Percentiles rank a stretch among this genome's conserved stretches.
Conservation (phyloP, 2,888 invertebrate species). For the Parthenolecanium corni region DNA sequence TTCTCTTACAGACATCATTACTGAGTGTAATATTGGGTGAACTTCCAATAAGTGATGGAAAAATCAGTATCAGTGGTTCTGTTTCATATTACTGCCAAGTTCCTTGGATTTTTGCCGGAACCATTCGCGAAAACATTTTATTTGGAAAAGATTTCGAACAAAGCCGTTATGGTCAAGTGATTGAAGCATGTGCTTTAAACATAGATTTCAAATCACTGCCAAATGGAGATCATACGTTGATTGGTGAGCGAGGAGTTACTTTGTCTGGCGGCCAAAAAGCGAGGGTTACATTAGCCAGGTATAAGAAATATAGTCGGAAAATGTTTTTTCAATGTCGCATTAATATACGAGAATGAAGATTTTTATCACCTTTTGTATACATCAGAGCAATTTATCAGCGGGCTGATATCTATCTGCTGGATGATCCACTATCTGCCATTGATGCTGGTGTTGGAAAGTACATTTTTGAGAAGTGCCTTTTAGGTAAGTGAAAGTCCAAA, state of each 20-base stretch:
- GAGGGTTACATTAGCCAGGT: slow-evolving; percentile 60
- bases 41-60: slow-evolving; percentile 44
- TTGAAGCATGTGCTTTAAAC: slow-evolving; percentile 48
- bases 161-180: slow-evolving; percentile 46
- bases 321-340: background rate
- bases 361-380: slow-evolving; percentile 14
- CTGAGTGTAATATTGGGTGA: slow-evolving; percentile 50
- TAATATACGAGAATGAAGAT: background rate
- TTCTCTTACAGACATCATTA: slow-evolving; percentile 40
- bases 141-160: slow-evolving; percentile 54
- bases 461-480: slow-evolving; percentile 45
- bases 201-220: slow-evolving; percentile 64
- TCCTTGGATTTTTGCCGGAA: slow-evolving; percentile 54
- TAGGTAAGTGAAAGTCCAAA: slow-evolving; percentile 30
- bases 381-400: slow-evolving; percentile 46
- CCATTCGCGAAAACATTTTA: slow-evolving; percentile 59
- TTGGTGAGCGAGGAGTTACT: slow-evolving; percentile 70
- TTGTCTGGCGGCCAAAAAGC: slow-evolving; percentile 77
- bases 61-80: slow-evolving; percentile 44
- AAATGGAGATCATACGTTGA: slow-evolving; percentile 61
- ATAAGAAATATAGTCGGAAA: too few species aligned
- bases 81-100: slow-evolving; percentile 55
- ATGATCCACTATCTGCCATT: slow-evolving; percentile 48
- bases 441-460: slow-evolving; percentile 45
- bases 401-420: slow-evolving; percentile 47